Evolutionary conservation across 2,797 vertebrate genomes (phyloP).

Genomic region (Alectoris magna): DNA sequence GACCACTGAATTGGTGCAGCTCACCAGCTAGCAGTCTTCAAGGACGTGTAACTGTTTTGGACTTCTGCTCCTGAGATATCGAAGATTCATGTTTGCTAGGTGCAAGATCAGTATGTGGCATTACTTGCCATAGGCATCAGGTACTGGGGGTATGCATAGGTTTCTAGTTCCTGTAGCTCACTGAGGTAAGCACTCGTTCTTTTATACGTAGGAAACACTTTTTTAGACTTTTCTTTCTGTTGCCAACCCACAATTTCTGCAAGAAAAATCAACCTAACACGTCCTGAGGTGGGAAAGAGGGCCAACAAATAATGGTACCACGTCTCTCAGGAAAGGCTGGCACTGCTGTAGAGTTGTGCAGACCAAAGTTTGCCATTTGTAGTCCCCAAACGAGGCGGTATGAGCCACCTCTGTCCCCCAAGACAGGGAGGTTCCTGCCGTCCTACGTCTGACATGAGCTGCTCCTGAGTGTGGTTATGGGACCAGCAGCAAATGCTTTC

Average conservation of each 20-base stretch:
- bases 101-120: not conserved
- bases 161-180: not conserved
- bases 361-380: not conserved
- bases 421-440: constrained; percentile 22
- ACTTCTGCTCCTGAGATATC: not conserved
- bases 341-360: not conserved
- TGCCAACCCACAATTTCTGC: not conserved
- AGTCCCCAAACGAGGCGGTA: not conserved
- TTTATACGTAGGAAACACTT: not conserved
- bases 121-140: not conserved
- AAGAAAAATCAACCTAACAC: not conserved
- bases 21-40: not conserved
- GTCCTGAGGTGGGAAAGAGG: not conserved
- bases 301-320: not conserved
- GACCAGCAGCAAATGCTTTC: constrained; percentile 66
- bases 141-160: not conserved
- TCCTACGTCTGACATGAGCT: not conserved
- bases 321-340: not conserved
- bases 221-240: not conserved
- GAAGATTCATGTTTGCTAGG: not conserved
- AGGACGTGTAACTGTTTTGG: not conserved
- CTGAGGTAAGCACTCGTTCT: not conserved
- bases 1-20: not conserved
- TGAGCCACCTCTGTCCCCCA: not conserved
- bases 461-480: constrained; percentile 59